Evolutionary conservation across 1,140 invertebrate genomes (phyloP), one percentile per base, ranked within the genome.

Genomic region (Cephus cinctus): DNA sequence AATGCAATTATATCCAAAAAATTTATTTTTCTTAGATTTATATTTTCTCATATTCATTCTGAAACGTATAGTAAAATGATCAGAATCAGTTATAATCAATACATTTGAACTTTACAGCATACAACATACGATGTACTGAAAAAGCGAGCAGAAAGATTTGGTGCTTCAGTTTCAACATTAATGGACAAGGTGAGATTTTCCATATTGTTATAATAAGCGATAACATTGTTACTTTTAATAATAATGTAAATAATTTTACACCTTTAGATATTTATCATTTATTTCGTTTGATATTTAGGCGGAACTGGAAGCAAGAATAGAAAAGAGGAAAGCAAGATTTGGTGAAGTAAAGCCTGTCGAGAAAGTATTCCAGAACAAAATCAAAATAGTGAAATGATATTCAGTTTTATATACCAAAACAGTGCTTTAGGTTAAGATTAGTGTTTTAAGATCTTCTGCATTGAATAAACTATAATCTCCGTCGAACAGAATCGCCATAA

Each of bases 61-160:
- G 11, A 15, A 4, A 2, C 16, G 11, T 16, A 16, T 38, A n/a
- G n/a, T n/a, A n/a, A n/a, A n/a, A n/a, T n/a, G n/a, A n/a, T n/a
- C n/a, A n/a, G n/a, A n/a, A n/a, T n/a, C n/a, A n/a, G n/a, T n/a
- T n/a, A n/a, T n/a, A n/a, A n/a, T n/a, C n/a, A n/a, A n/a, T n/a
- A n/a, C n/a, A n/a, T n/a, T n/a, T n/a, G n/a, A n/a, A n/a, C 40
- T 61, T 64, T 58, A 0, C 32, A 79, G 69, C 56, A 64, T 43
- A 76, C 78, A 15, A 72, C 76, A 25, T 77, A 83, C 34, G 86
- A 89, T 31, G 79, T 85, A 19, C 62, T 90, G 2, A 88, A 88
- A 59, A 84, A 88, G 56, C 78, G 88, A 45, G 86, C 86, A 19
- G 84, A 89, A 73, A 77, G 87, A 53, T 90, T 90, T 77, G 88